These are phyloP conservation scores for Diploscapter pachys DNA, from an alignment of 1,140 invertebrate genomes.

Conservation along the genomic window DNA sequence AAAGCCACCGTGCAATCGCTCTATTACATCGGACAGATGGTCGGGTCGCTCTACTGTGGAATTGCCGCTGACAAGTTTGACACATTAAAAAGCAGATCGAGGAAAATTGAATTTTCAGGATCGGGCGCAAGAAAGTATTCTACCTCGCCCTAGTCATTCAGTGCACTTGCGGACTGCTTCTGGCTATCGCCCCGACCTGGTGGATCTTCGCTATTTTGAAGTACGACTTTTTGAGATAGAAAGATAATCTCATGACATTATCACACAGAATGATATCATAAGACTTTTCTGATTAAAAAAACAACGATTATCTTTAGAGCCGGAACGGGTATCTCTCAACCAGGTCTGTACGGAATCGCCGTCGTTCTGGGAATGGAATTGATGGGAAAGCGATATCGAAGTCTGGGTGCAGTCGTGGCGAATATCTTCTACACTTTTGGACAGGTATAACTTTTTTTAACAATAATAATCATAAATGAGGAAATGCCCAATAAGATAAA, in stretches of 20 bases:
- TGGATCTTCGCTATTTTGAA: conserved; percentile 43
- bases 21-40: conserved; percentile 55
- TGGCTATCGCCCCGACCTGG: conserved; percentile 51
- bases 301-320: conserved; percentile 13
- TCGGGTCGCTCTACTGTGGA: conserved; percentile 53
- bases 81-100: neutral
- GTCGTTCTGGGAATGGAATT: conserved; percentile 60
- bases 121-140: conserved; percentile 56
- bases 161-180: conserved; percentile 42
- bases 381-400: conserved; percentile 59
- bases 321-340: conserved; percentile 40
- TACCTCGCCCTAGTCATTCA: conserved; percentile 52
- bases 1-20: conserved; percentile 52
- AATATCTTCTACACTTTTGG: conserved; percentile 60
- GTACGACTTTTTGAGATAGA: neutral
- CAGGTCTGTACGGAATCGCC: conserved; percentile 57
- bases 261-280: neutral
- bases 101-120: conserved; percentile 29
- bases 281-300: neutral
- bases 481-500: neutral
- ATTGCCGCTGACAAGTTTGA: conserved; percentile 45
- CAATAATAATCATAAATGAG: neutral
- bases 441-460: conserved; percentile 41
- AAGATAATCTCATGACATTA: neutral
- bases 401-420: conserved; percentile 59